A percentile compares a stretch with the other conserved stretches of the same genome.
Conservation (phyloP, 2,888 invertebrate species). For the Phortica okadai region DNA sequence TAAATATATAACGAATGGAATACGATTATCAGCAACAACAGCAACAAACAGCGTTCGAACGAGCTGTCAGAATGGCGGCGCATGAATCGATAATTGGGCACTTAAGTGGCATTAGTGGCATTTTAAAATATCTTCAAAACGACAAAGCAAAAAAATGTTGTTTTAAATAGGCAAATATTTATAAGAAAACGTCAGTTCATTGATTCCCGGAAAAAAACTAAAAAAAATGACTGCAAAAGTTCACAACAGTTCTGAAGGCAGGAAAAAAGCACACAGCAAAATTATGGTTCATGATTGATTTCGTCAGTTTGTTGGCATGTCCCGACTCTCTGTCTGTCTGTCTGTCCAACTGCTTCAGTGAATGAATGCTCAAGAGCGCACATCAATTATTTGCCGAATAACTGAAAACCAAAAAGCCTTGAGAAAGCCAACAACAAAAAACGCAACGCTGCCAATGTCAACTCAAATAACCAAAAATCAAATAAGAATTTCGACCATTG, state of each 20-base stretch:
- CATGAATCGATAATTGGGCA: conserved; percentile 62
- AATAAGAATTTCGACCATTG: not conserved
- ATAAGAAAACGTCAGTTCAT: conserved; percentile 14
- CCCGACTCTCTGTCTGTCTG: too few species aligned
- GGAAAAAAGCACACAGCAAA: not conserved
- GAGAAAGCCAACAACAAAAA: not conserved
- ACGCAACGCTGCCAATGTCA: not conserved
- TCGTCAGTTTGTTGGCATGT: too few species aligned
- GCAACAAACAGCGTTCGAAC: not conserved
- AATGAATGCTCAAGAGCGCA: not conserved
- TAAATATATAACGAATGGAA: not conserved
- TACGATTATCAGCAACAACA: not conserved
- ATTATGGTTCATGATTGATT: too few species aligned
- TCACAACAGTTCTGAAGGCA: not conserved
- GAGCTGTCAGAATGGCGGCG: conserved; percentile 23
- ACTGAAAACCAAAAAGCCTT: not conserved
- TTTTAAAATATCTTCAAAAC: conserved; percentile 5
- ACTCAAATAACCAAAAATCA: not conserved
- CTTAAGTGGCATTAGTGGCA: conserved; percentile 64
- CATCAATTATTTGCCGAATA: not conserved
- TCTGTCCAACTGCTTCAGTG: not conserved
- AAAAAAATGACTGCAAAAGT: not conserved
- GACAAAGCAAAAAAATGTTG: not conserved
- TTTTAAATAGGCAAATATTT: conserved; percentile 25
- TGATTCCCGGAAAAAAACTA: conserved; percentile 26